These are phyloP conservation scores for Scotopteryx bipunctaria DNA, from an alignment of 2,888 invertebrate species.

Conservation along the genomic window DNA sequence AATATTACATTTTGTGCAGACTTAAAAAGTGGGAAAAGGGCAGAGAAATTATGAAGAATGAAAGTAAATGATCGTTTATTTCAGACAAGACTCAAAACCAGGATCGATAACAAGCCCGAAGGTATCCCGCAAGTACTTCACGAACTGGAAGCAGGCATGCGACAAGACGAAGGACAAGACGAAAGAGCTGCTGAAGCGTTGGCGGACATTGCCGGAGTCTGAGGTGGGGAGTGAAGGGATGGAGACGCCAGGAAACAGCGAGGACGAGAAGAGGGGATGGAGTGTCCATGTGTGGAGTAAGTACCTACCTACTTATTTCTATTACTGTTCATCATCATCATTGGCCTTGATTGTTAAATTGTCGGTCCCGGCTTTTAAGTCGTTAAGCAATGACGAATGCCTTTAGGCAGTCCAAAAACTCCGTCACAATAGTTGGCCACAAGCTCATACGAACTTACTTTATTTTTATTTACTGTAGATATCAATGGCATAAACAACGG, in stretches of 20 bases:
- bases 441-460: too few species aligned
- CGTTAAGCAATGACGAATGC: too few species aligned
- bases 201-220: conserved; percentile 86
- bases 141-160: conserved; percentile 89
- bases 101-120: conserved; percentile 74
- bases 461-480: too few species aligned
- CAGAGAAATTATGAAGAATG: not conserved
- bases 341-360: too few species aligned
- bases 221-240: conserved; percentile 65
- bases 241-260: conserved; percentile 62
- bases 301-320: conserved; percentile 41
- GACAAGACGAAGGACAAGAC: conserved; percentile 90
- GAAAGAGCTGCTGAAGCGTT: conserved; percentile 87
- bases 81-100: conserved; percentile 75
- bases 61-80: conserved; percentile 22
- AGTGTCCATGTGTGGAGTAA: conserved; percentile 91
- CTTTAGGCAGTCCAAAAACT: too few species aligned
- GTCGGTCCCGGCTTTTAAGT: too few species aligned
- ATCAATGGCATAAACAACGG: too few species aligned
- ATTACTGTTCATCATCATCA: too few species aligned
- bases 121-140: conserved; percentile 87
- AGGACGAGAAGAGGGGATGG: conserved; percentile 85
- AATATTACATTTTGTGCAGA: too few species aligned
- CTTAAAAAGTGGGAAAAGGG: too few species aligned
- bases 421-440: too few species aligned